Evolutionary conservation across 2,113 vertebrate species (phyloP), one percentile per base, ranked within the genome.

Genomic region (Eulemur macaco): DNA sequence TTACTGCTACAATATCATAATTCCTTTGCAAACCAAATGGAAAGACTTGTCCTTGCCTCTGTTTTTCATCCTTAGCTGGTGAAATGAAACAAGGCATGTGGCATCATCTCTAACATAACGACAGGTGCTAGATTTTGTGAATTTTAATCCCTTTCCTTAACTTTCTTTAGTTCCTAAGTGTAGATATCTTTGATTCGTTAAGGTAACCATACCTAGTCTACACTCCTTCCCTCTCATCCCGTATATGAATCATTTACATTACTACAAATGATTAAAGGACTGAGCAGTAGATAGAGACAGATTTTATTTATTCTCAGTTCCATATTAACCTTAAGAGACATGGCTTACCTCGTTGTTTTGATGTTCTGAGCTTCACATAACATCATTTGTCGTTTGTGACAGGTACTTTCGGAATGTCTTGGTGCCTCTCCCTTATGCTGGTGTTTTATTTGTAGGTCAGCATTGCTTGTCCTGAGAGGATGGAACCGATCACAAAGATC

Each of bases 401-500:
- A 77, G 73, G 34, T 50, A 83, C 20, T 95, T 95, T 34, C 54
- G 86, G 73, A 96, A 39, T 81, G 54, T 60, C 50, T 92, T 76
- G 5, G 9, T 1, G 21, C 6, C 42, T 97, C 63, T 96, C 23
- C 9, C 78, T 97, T 93, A 95, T 15, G 27, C 31, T 96, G 81
- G 15, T 86, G 54, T 77, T 95, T 98, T 98, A 54, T 95, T 96
- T 98, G 0, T 94, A 99, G 99, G 99, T 99, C 88, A 99, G 99
- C 98, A 99, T 99, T 71, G 99, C 99, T 52, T 99, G 99, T 97
- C 99, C 99, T 9, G 99, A 99, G 98, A 99, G 99, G 96, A 99
- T 99, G 99, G 99, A 99, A 97, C 99, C 99, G 66, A 99, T 99
- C 98, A 99, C 99, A 60, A 99, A 99, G 98, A 98, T 99, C 69